A percentile compares a stretch with the other conserved stretches of the same genome.
Evolutionary conservation across 2,888 invertebrate genomes (phyloP).

Genomic region (Meiosimyza platycephala): DNA sequence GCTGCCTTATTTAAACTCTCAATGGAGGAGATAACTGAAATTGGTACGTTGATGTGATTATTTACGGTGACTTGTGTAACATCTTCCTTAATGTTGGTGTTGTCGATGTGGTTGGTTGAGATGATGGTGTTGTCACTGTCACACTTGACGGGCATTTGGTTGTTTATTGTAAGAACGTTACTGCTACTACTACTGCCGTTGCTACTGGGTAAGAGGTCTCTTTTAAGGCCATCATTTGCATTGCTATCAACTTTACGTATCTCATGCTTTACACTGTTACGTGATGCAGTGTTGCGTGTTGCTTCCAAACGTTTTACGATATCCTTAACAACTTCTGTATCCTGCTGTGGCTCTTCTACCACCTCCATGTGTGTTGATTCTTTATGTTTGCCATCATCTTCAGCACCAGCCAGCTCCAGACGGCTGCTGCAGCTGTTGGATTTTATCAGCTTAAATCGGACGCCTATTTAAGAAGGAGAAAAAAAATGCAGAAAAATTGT

Average conservation of each 20-base stretch:
- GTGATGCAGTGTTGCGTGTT: conserved; percentile 52
- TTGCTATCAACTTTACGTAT: conserved; percentile 17
- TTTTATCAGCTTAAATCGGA: conserved; percentile 85
- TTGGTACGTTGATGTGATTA: conserved; percentile 65
- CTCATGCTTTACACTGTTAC: conserved; percentile 54
- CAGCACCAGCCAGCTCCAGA: conserved; percentile 80
- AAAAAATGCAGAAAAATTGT: conserved; percentile 19
- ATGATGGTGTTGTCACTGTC: conserved; percentile 51
- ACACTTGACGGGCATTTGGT: conserved; percentile 65
- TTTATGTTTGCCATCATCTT: conserved; percentile 27
- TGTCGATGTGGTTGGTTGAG: conserved; percentile 32
- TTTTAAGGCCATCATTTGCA: conserved; percentile 35
- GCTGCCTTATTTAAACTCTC: neutral
- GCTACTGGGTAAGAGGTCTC: conserved; percentile 23
- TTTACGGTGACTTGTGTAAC: conserved; percentile 63
- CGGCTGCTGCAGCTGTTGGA: conserved; percentile 89
- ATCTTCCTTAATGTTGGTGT: conserved; percentile 29
- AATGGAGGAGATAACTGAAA: conserved; percentile 32
- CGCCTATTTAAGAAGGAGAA: conserved; percentile 66
- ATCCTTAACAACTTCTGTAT: conserved; percentile 64
- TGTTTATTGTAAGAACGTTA: conserved; percentile 66
- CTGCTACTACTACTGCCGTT: conserved; percentile 12
- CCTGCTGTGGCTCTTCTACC: conserved; percentile 36
- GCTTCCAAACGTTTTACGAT: conserved; percentile 65
- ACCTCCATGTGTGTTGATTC: conserved; percentile 32